Evolutionary conservation across 2,113 vertebrate species (phyloP), one percentile per base, ranked within the genome.

Genomic region (Hippocampus zosterae): DNA sequence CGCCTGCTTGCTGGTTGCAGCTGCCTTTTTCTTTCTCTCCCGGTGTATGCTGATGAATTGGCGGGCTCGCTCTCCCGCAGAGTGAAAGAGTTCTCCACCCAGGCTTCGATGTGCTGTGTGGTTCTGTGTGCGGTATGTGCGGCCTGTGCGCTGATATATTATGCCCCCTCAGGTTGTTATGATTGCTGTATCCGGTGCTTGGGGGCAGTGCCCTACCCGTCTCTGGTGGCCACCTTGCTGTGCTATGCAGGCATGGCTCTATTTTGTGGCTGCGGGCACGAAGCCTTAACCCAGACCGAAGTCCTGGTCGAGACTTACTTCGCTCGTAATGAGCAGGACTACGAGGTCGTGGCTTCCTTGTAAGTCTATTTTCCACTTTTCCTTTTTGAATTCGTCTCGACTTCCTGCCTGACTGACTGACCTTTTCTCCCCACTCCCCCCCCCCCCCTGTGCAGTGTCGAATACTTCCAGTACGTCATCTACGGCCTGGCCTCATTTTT

Each of bases 401-500:
- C 57, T 25, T 19, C 16, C 65, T 42, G 12, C 71, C 53, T 72
- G 37, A 79, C 55, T 72, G 37, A 79, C 55, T 83, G 50, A 73
- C 9, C 61, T 69, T n/a, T 75, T n/a, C 23, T 61, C 76, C 50
- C 74, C 48, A 71, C 48, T 73, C 48, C 72, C 48, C 74, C 48
- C 72, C 48, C 74, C 48, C 72, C 48, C 74, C 52, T 29, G 3
- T 18, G 27, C 89, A 99, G 97, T 87, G 94, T 98, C 85, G 94
- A 96, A 71, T 95, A 94, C 69, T 96, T 98, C 92, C 97, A 99
- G 90, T 99, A 95, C n/a, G 91, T 96, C 87, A 97, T 99, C 92
- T 99, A 98, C 12, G 97, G 96, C 76, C 94, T 95, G 77, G 96
- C 97, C 33, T 94, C 95, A 37, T 99, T 99, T 93, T 99, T 99